Percentiles rank a stretch among this genome's conserved stretches.
phyloP scores from a whole-genome alignment of 1,140 invertebrate species.

The Macrobrachium nipponense region DNA sequence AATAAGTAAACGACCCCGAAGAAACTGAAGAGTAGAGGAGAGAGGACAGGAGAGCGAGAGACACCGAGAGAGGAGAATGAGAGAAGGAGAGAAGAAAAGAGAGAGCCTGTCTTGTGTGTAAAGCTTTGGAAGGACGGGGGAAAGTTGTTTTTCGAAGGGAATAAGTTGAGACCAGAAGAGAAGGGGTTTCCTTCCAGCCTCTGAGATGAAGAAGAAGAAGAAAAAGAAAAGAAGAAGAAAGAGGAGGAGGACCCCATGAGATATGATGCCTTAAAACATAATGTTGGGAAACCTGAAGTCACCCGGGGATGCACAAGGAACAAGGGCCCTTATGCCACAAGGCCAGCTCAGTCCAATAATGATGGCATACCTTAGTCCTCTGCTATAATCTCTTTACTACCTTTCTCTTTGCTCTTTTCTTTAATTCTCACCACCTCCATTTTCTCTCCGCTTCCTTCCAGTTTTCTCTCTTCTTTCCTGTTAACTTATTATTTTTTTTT shows the following conservation, averaged over 20 bases:
- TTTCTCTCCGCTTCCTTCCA: conserved; percentile 17
- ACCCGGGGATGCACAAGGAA: no score
- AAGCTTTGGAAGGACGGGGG: not conserved
- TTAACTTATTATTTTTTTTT: not conserved
- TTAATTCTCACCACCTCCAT: conserved; percentile 15
- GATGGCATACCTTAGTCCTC: no score
- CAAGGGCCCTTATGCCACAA: no score
- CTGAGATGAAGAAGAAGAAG: not conserved
- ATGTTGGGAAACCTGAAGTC: no score
- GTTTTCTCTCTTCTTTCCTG: conserved; percentile 4
- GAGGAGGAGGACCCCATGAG: not conserved
- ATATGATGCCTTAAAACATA: not conserved
- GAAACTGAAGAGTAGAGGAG: not conserved
- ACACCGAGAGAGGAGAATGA: not conserved
- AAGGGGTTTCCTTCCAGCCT: no score
- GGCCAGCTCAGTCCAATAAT: no score
- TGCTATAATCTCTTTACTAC: no score
- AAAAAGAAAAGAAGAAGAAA: not conserved
- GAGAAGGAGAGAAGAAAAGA: conserved; percentile 27
- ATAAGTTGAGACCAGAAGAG: not conserved
- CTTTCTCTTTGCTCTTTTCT: conserved; percentile 9
- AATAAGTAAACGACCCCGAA: no score
- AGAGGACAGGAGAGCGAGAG: not conserved
- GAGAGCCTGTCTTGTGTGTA: not conserved
- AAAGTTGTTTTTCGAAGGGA: not conserved